Conservation (phyloP, 2,888 invertebrate genomes). For the Amphimallon solstitiale region DNA sequence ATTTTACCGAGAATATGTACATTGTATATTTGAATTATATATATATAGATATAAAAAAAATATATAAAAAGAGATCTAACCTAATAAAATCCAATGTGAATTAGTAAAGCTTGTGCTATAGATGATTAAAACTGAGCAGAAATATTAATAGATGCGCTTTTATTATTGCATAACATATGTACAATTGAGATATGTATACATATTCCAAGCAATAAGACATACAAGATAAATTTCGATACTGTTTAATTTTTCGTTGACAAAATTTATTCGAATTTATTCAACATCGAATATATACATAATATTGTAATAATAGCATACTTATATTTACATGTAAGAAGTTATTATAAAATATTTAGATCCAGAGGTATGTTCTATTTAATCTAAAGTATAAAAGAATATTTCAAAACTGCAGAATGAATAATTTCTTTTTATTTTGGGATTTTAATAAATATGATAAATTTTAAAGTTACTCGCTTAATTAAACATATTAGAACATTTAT, state of each 20-base stretch:
- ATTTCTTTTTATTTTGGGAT: no score
- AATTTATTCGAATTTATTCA: slow-evolving; percentile 36
- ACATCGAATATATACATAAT: slow-evolving; percentile 29
- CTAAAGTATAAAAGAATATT: no score
- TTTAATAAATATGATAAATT: no score
- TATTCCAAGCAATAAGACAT: slow-evolving; percentile 34
- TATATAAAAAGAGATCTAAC: slow-evolving; percentile 31
- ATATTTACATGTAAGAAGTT: background rate
- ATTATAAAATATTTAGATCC: no score
- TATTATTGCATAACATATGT: slow-evolving; percentile 2
- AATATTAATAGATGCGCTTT: background rate
- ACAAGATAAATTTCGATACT: slow-evolving; percentile 1
- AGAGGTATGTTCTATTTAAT: no score
- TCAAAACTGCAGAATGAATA: no score
- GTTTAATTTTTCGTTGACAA: slow-evolving; percentile 21
- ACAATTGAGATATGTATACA: slow-evolving; percentile 8
- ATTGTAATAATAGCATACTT: background rate
- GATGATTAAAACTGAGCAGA: no score
- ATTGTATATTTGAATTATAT: slow-evolving; percentile 18
- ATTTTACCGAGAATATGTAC: background rate
- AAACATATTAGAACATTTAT: no score
- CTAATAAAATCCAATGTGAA: slow-evolving; percentile 43
- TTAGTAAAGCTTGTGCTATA: slow-evolving; percentile 9
- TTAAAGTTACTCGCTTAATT: no score
- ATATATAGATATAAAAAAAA: background rate